Evolutionary conservation across 2,888 invertebrate genomes (phyloP).

Genomic region (Macrosiphum euphorbiae): DNA sequence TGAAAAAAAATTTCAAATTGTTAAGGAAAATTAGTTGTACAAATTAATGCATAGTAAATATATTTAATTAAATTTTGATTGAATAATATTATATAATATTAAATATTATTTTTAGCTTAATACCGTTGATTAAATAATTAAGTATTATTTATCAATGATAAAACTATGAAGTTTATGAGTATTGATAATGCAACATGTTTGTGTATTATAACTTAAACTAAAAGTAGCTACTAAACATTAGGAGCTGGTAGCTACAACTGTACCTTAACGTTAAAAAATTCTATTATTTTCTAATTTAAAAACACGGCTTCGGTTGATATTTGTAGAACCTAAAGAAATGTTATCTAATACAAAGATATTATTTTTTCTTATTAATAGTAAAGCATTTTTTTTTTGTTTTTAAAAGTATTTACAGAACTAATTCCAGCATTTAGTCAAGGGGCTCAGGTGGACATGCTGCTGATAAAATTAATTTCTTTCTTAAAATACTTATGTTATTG

Average conservation of each 20-base stretch:
- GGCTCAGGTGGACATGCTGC: background rate
- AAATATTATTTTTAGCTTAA: background rate
- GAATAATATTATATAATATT: slow-evolving; percentile 10
- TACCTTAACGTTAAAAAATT: background rate
- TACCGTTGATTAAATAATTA: background rate
- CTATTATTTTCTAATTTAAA: background rate
- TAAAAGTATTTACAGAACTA: background rate
- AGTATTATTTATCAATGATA: background rate
- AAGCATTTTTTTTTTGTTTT: background rate
- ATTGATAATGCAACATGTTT: background rate
- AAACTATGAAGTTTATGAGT: background rate
- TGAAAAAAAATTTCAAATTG: slow-evolving; percentile 11
- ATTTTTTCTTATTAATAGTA: background rate
- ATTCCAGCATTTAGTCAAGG: background rate
- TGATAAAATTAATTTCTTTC: background rate
- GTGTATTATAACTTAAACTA: background rate
- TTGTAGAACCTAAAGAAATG: background rate
- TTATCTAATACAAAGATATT: slow-evolving; percentile 1
- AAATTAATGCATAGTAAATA: background rate
- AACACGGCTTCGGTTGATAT: background rate
- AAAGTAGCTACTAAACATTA: background rate
- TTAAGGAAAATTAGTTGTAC: background rate
- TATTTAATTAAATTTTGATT: background rate
- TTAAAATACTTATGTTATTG: background rate
- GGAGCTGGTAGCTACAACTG: background rate